Evolutionary conservation across 1,140 invertebrate species (phyloP).

Genomic region (Camponotus floridanus): DNA sequence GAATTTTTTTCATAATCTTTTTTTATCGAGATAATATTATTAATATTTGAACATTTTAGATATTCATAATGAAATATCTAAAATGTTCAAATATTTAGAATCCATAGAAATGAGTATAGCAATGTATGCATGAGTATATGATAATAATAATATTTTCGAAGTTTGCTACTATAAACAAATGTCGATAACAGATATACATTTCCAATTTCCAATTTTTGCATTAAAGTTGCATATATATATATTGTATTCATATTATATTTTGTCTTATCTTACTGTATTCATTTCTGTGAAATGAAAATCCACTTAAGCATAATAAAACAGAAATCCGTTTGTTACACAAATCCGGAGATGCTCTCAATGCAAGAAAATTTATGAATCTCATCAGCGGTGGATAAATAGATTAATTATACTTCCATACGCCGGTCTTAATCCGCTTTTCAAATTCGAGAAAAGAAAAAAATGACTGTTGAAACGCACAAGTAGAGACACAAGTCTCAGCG

Average conservation of each 20-base stretch:
- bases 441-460: neutral
- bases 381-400: neutral
- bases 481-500: conserved; percentile 11
- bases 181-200: no score
- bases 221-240: neutral
- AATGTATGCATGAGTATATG: neutral
- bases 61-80: neutral
- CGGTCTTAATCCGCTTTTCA: conserved; percentile 3
- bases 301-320: neutral
- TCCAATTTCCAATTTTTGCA: neutral
- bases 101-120: neutral
- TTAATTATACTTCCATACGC: conserved; percentile 24
- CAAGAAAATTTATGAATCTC: conserved; percentile 2
- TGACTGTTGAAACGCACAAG: neutral
- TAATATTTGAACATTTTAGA: neutral
- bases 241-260: neutral
- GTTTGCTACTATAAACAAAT: no score
- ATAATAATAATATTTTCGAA: neutral
- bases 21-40: neutral
- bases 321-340: conserved; percentile 34
- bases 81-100: neutral
- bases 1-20: neutral
- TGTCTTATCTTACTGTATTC: neutral
- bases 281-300: conserved; percentile 6
- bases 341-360: neutral